Base-by-base conservation (phyloP, 2,888 invertebrate species). In the Brachyptera risi region DNA sequence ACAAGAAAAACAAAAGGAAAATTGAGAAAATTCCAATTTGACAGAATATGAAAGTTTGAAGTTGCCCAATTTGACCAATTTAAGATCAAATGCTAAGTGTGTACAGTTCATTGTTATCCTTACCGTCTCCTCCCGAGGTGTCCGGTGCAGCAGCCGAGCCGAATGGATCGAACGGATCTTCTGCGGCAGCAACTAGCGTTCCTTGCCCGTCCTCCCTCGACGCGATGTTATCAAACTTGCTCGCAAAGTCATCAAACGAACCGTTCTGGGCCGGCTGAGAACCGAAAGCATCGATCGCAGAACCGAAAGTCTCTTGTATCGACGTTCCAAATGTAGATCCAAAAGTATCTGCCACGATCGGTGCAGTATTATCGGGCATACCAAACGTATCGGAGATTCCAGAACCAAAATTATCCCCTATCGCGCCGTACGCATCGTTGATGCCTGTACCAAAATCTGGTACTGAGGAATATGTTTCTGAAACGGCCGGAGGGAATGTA, bases 221-320 rank as follows among this genome's bases (percentile, higher is more conserved):
- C 21, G 85, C 86, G 37, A 54, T 54, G 23, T 83, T 86, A 67
- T 93, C 93, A 70, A 95, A 95, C 73, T 93, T 92, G 1, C 91
- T 89, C 2, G 92, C 86, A 69, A 95, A 95, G 0, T 91, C 93
- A 73, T 94, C 94, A 68, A 94, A 94, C n/a, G n/a, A n/a, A n/a
- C n/a, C n/a, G n/a, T n/a, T n/a, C n/a, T n/a, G n/a, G n/a, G 26
- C 2, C 7, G 58, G 49, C 23, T 40, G 27, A 7, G 21, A 17
- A 19, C 58, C 54, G 21, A 37, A 54, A 24, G 19, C 37, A n/a
- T 38, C 47, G 15, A 42, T 47, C n/a, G 31, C 47, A 17, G 47
- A 35, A 19, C 58, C 54, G 15, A 37, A 54, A 21, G 31, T 49
- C 26, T 59, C 50, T 15, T 24, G 38, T 15, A 42, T 60, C 15